Conservation (phyloP, 2,797 vertebrate species). For the Oryzias dopingdopingensis region DNA sequence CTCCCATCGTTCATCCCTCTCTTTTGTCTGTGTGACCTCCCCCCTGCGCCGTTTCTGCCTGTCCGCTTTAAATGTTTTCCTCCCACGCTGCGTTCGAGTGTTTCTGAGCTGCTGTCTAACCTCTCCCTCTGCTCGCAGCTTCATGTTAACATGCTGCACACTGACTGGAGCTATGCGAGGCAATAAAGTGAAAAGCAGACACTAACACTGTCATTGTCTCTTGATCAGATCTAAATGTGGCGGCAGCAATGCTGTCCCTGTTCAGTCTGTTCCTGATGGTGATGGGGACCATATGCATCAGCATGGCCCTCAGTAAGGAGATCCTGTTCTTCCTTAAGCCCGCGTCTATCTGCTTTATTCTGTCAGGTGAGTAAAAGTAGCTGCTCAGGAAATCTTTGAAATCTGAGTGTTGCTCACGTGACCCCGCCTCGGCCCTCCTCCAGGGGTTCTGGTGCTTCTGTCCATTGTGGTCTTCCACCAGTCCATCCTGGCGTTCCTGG, state of each 20-base stretch:
- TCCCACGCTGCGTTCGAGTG: slow-evolving; percentile 54
- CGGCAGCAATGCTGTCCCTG: slow-evolving; percentile 80
- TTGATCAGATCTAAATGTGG: slow-evolving; percentile 78
- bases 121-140: slow-evolving; percentile 49
- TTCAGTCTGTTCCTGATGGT: slow-evolving; percentile 82
- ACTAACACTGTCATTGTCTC: not conserved
- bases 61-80: slow-evolving; percentile 58
- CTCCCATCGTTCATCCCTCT: slow-evolving; percentile 1
- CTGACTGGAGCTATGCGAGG: not conserved
- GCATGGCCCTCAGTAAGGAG: slow-evolving; percentile 85
- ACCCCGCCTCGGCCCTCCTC: not conserved
- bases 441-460: slow-evolving; percentile 82
- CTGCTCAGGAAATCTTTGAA: not conserved
- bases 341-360: slow-evolving; percentile 82
- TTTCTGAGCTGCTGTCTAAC: slow-evolving; percentile 53
- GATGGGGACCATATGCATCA: slow-evolving; percentile 84
- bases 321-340: slow-evolving; percentile 86
- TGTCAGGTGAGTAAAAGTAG: slow-evolving; percentile 77
- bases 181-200: too few relatives aligned
- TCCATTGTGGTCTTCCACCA: slow-evolving; percentile 84
- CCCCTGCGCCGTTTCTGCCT: slow-evolving; percentile 25
- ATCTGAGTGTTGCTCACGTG: not conserved
- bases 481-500: slow-evolving; percentile 78
- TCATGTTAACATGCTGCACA: slow-evolving; percentile 34
- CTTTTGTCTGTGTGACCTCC: slow-evolving; percentile 25